Conservation (phyloP, 2,113 vertebrate species). For the Erinaceus europaeus region DNA sequence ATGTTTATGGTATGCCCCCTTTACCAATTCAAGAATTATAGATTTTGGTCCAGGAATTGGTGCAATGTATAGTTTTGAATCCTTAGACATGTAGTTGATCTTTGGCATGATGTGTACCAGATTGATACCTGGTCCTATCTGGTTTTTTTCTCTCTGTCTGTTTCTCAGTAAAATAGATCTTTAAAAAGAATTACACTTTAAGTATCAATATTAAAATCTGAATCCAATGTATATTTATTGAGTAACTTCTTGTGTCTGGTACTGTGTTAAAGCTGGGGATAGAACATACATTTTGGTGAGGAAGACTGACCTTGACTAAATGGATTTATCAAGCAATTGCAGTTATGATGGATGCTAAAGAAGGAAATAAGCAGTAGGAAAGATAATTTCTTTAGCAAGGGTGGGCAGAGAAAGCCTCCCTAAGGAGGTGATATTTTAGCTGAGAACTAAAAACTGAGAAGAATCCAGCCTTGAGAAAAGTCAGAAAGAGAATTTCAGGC, state of each 20-base stretch:
- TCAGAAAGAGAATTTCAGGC: conserved; percentile 40
- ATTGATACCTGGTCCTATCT: no score
- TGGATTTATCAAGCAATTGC: neutral
- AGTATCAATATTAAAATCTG: no score
- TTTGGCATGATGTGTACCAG: no score
- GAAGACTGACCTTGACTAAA: neutral
- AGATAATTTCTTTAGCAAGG: conserved; percentile 13
- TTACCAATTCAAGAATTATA: neutral
- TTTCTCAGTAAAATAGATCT: no score
- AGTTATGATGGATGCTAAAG: conserved; percentile 17
- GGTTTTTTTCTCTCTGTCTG: no score
- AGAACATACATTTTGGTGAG: conserved; percentile 23
- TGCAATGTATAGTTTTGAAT: no score
- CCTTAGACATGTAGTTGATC: no score
- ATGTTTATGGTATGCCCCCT: neutral
- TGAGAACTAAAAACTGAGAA: conserved; percentile 44
- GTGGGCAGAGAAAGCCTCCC: conserved; percentile 34
- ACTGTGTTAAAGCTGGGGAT: neutral
- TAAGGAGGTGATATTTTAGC: conserved; percentile 50
- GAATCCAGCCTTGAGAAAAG: conserved; percentile 25
- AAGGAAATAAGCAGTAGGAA: conserved; percentile 2
- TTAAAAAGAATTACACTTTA: no score
- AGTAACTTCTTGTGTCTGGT: neutral
- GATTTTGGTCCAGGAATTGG: no score
- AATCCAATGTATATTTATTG: no score